Percentiles rank a stretch among this genome's conserved stretches.
Conservation (phyloP, 2,888 invertebrate species). For the Nomada hirtipes region DNA sequence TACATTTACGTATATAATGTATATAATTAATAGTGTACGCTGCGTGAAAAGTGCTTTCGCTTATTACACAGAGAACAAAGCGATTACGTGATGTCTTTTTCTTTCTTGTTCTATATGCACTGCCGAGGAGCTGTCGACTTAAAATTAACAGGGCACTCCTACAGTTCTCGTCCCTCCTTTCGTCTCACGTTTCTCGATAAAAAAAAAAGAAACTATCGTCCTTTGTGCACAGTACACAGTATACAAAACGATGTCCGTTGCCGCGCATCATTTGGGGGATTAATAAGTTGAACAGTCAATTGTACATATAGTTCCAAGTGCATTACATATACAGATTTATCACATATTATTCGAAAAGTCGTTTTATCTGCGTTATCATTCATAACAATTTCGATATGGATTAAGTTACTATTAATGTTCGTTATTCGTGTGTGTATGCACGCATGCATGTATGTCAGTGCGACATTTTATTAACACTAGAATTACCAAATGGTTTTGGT, state of each 20-base stretch:
- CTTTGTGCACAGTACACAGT: conserved; percentile 22
- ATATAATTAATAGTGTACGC: conserved; percentile 19
- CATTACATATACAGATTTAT: conserved; percentile 25
- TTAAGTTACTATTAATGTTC: background rate
- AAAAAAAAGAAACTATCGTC: conserved; percentile 12
- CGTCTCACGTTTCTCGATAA: background rate
- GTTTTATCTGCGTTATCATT: background rate
- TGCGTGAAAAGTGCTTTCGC: conserved; percentile 1
- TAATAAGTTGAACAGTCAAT: conserved; percentile 21
- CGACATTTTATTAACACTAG: background rate
- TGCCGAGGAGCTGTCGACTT: background rate
- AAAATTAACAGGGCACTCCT: conserved; percentile 28
- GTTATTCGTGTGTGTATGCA: background rate
- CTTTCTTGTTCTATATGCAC: background rate
- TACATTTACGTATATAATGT: conserved; percentile 12
- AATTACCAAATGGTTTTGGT: no score
- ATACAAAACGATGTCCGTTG: conserved; percentile 16
- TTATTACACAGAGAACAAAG: conserved; percentile 30
- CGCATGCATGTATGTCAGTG: background rate
- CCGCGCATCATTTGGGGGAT: background rate
- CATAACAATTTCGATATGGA: conserved; percentile 32
- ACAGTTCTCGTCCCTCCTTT: background rate
- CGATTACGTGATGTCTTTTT: background rate
- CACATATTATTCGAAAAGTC: conserved; percentile 22
- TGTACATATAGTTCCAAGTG: conserved; percentile 12